Conservation (phyloP, 2,797 vertebrate species). For the Oryzias sinensis region DNA sequence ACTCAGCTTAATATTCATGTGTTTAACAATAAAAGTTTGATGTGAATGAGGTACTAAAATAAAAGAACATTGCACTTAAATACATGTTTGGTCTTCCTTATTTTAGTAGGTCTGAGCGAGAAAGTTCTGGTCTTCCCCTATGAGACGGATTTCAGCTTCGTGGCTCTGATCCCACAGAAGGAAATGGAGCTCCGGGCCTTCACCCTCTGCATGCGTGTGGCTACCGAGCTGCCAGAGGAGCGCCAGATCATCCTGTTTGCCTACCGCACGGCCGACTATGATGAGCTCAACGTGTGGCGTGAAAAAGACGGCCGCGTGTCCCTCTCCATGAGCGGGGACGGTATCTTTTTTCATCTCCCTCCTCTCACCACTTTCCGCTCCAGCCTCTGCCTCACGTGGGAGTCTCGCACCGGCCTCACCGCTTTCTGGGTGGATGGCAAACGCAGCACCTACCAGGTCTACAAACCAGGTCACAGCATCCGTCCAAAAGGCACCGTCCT, state of each 20-base stretch:
- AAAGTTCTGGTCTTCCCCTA: constrained; percentile 80
- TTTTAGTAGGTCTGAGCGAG: constrained; percentile 64
- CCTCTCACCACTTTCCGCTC: constrained; percentile 76
- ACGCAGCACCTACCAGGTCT: constrained; percentile 74
- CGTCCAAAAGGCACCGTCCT: constrained; percentile 56
- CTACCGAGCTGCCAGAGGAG: constrained; percentile 76
- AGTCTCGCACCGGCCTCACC: constrained; percentile 66
- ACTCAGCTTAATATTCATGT: too few species aligned
- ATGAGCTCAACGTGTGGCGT: constrained; percentile 82
- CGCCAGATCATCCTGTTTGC: constrained; percentile 81
- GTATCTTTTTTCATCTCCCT: constrained; percentile 70
- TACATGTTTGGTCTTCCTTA: not conserved
- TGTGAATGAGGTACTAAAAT: too few species aligned
- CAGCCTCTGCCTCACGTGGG: constrained; percentile 82
- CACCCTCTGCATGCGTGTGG: constrained; percentile 79
- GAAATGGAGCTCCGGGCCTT: constrained; percentile 75
- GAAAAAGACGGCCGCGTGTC: constrained; percentile 77
- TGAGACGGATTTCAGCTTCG: constrained; percentile 80
- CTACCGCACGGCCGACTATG: constrained; percentile 78
- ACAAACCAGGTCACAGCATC: constrained; percentile 74
- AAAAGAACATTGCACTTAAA: too few species aligned
- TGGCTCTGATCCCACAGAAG: constrained; percentile 74
- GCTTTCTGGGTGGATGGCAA: constrained; percentile 76
- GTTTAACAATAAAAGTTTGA: too few species aligned
- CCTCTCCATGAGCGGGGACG: constrained; percentile 79